phyloP scores from a whole-genome alignment of 2,113 vertebrate species.

The Pseudois nayaur region DNA sequence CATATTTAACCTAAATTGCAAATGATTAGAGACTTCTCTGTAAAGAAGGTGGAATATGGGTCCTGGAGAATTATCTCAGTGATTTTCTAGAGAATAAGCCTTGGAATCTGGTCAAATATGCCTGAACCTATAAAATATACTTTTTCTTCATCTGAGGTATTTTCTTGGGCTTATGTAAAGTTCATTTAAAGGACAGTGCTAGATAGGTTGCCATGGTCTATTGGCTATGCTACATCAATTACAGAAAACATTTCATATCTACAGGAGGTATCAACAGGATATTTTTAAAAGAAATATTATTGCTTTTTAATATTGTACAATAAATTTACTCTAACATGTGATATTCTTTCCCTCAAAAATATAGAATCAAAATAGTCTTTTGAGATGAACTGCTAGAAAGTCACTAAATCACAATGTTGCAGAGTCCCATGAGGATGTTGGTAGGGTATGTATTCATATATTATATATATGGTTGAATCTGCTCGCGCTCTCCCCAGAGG shows the following conservation, averaged over 20 bases:
- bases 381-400: not conserved
- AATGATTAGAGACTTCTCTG: not conserved
- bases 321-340: not conserved
- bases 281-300: conserved; percentile 31
- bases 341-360: not conserved
- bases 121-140: conserved; percentile 16
- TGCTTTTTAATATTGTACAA: not conserved
- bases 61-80: not conserved
- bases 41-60: not conserved
- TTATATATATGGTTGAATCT: not conserved
- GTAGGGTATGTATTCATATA: not conserved
- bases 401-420: not conserved
- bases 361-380: not conserved
- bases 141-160: conserved; percentile 38
- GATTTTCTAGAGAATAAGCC: not conserved
- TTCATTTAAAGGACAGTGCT: conserved; percentile 54
- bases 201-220: conserved; percentile 23
- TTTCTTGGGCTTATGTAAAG: conserved; percentile 57
- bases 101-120: conserved; percentile 39
- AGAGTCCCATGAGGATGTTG: not conserved
- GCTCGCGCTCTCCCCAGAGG: not conserved
- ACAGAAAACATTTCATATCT: conserved; percentile 11
- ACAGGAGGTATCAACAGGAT: not conserved
- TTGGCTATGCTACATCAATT: conserved; percentile 21
- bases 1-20: not conserved